Conservation (phyloP, 2,113 vertebrate species). For the Cyanoliseus patagonus region DNA sequence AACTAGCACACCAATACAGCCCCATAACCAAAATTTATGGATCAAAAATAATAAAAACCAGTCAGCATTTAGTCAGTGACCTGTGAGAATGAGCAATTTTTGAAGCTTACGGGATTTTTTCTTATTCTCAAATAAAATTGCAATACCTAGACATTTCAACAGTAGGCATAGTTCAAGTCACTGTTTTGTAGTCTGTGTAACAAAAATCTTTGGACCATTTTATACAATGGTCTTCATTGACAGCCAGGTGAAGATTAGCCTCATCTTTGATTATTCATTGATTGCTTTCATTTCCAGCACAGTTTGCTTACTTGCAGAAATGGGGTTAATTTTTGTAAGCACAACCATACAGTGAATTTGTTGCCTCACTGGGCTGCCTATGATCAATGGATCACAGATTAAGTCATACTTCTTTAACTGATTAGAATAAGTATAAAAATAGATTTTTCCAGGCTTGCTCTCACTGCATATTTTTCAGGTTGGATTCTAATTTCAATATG, state of each 20-base stretch:
- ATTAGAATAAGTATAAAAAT: slow-evolving; percentile 46
- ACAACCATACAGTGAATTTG: not conserved
- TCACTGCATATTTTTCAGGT: slow-evolving; percentile 30
- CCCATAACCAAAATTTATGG: rapidly evolving
- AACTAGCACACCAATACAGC: not conserved
- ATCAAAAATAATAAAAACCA: not conserved
- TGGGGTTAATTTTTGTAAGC: not conserved
- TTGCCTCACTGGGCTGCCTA: not conserved
- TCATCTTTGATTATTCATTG: not conserved
- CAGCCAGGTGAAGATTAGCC: not conserved
- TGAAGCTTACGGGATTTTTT: not conserved
- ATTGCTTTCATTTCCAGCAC: not conserved
- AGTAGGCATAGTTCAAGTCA: not conserved
- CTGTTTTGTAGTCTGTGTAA: not conserved
- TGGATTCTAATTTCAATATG: slow-evolving; percentile 39
- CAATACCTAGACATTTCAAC: not conserved
- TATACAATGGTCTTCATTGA: not conserved
- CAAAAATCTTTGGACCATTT: not conserved
- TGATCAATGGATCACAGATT: not conserved
- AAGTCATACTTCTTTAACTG: slow-evolving; percentile 18
- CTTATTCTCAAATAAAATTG: not conserved
- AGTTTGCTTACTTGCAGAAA: not conserved
- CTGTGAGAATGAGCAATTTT: not conserved
- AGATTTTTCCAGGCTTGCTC: slow-evolving; percentile 18
- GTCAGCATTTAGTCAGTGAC: not conserved